Base-by-base conservation (phyloP, 2,113 vertebrate species). In the Narcine bancroftii region DNA sequence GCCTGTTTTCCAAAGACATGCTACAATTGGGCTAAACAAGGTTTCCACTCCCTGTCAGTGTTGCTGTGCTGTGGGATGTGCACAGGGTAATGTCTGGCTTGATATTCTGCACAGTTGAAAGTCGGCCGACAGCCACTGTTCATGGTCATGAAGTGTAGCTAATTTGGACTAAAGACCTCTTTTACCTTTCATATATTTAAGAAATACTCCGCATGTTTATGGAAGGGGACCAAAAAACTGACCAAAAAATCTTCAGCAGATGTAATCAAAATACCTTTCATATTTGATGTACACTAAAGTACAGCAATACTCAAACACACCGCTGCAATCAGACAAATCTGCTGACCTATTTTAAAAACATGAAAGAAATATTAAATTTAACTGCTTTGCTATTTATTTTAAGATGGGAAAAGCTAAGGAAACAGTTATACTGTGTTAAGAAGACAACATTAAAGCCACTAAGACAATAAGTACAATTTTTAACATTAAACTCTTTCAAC, bases 401-500 rank as follows among this genome's bases (percentile, higher is more conserved):
- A 69, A 69, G 19, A 69, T 69, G 66, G 21, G 66, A 69, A 24
- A 69, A 69, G 24, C 26, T 26, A 3, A 83, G 29, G 13, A 47
- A 83, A 81, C 26, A 29, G 19, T 1, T 60, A 60, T 17, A 63
- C 56, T 17, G 36, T 17, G 17, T 87, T 87, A 17, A 29, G n/a
- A 26, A 4, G 9, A 83, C 29, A 87, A 56, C 15, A 36, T 87
- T 56, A 60, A 50, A 87, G 0, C 4, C 15, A 29, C 33, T 17
- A 60, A n/a, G 56, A n/a, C 7, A 13, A 75, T 87, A 3, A n/a
- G 50, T 60, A 60, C 15, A 56, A 19, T 15, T 60, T 83, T 69
- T 45, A 93, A 92, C 91, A 36, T 65, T 63, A 93, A 92, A 93
- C 81, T 92, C 93, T 92, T 92, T 93, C 92, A 91, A 73, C 92